Evolutionary conservation across 1,140 invertebrate genomes (phyloP).

Genomic region (roundworm (Caenorhabditis elegans)): DNA sequence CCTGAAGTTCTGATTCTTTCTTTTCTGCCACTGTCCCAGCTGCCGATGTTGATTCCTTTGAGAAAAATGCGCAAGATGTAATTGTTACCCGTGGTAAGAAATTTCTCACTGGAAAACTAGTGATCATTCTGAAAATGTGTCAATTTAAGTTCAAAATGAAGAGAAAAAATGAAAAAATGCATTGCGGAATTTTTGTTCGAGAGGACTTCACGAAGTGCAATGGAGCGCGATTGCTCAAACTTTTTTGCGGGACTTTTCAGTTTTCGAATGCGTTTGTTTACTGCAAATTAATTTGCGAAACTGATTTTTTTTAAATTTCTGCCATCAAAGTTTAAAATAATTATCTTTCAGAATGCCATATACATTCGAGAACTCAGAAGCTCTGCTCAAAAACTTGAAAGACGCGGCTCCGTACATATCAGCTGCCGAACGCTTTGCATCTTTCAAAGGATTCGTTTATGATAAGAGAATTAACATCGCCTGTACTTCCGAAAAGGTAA

Average conservation of each 20-base stretch:
- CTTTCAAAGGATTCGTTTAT: background rate
- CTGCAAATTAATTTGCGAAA: too few species aligned
- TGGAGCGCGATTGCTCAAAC: background rate
- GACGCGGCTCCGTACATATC: background rate
- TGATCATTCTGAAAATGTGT: background rate
- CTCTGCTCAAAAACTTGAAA: background rate
- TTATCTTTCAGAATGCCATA: too few species aligned
- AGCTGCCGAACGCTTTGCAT: background rate
- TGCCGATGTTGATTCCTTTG: background rate
- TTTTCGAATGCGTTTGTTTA: background rate
- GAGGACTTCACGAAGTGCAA: background rate
- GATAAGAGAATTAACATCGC: background rate
- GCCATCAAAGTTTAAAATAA: too few species aligned
- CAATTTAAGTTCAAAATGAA: background rate
- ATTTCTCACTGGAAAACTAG: background rate
- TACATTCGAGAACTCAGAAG: too few species aligned
- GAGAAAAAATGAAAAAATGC: too few species aligned
- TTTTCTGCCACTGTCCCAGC: background rate
- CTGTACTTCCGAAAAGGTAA: background rate
- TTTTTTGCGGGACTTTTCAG: background rate
- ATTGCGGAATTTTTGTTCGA: background rate
- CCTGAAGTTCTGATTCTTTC: background rate
- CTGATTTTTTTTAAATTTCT: too few species aligned
- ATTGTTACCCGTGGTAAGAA: background rate
- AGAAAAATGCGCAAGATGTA: background rate